Conservation (phyloP, 2,888 invertebrate species). For the Heteropelma amictum region DNA sequence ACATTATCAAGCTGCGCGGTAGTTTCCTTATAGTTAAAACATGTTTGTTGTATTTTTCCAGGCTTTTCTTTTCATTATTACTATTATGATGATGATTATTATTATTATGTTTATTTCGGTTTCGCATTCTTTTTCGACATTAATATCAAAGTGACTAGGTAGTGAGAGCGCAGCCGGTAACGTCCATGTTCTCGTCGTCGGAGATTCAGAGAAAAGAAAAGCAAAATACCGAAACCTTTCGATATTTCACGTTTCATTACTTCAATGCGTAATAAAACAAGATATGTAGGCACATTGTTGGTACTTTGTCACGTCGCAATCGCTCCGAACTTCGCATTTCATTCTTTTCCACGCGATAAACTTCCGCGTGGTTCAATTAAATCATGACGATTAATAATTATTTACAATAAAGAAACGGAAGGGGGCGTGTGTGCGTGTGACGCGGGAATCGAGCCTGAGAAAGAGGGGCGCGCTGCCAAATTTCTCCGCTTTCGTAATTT, state of each 20-base stretch:
- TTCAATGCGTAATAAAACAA: slow-evolving; percentile 60
- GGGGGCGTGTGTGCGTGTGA: not conserved
- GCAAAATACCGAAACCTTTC: slow-evolving; percentile 24
- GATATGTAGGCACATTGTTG: slow-evolving; percentile 73
- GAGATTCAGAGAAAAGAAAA: slow-evolving; percentile 52
- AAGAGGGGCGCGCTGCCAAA: not conserved
- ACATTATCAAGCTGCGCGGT: slow-evolving; percentile 69
- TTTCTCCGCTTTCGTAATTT: not conserved
- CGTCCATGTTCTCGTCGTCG: slow-evolving; percentile 60
- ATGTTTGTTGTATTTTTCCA: slow-evolving; percentile 20
- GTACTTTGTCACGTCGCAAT: slow-evolving; percentile 51
- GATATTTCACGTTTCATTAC: slow-evolving; percentile 42
- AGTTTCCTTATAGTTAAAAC: slow-evolving; percentile 64
- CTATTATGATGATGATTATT: slow-evolving; percentile 12
- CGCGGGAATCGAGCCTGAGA: not conserved
- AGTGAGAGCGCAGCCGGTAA: slow-evolving; percentile 71
- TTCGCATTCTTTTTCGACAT: slow-evolving; percentile 59
- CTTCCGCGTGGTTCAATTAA: slow-evolving; percentile 16
- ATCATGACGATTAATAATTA: slow-evolving; percentile 34
- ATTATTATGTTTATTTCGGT: slow-evolving; percentile 23
- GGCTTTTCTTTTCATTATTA: slow-evolving; percentile 10
- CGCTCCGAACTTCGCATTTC: slow-evolving; percentile 3
- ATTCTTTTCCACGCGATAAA: not conserved
- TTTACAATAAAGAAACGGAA: slow-evolving; percentile 33
- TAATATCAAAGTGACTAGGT: slow-evolving; percentile 76